Base-by-base conservation (phyloP, 2,888 invertebrate genomes). In the Polyommatus icarus region DNA sequence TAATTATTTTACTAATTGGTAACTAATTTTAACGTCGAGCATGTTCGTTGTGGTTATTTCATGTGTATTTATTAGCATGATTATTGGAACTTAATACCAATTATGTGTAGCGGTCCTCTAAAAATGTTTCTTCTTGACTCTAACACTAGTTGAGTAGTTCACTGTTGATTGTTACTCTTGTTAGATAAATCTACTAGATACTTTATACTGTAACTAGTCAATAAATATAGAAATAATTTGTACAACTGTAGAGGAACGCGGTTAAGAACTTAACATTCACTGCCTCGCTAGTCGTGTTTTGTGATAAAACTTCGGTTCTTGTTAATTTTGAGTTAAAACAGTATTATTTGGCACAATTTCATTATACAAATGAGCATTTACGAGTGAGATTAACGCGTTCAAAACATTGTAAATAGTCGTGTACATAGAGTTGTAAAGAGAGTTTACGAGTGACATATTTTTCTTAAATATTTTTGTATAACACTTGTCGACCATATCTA, bases 401-500 rank as follows among this genome's bases (percentile, higher is more conserved):
- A 24, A 46, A 61, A 82, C 82, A 82, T 77, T 90, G 90, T 91
- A 91, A 85, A 89, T 91, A 90, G 82, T 79, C 76, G 78, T 91
- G 90, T 92, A 92, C 86, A 91, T 91, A 90, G 84, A 83, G 80
- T 86, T 91, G 90, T 92, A 91, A 89, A 91, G 91, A 92, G 90
- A 92, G 87, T 85, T 81, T 78, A 78, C 84, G 82, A 84, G 84
- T 83, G 75, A 87, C 85, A 91, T 92, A 92, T 92, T 92, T 92
- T 92, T 91, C 87, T 89, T 86, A 82, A 86, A 86, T 92, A 92
- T 92, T 92, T 92, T 92, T 92, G 88, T 92, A 92, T 86, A 85
- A 82, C 80, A 82, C 83, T 79, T 83, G 83, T 83, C 83, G 84
- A 85, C 84, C 84, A 84, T 77, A 80, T 78, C 46, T 46, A 36